Percentiles rank a stretch among this genome's conserved stretches.
Evolutionary conservation across 2,113 vertebrate genomes (phyloP).

Genomic region (Prietella phreatophila): DNA sequence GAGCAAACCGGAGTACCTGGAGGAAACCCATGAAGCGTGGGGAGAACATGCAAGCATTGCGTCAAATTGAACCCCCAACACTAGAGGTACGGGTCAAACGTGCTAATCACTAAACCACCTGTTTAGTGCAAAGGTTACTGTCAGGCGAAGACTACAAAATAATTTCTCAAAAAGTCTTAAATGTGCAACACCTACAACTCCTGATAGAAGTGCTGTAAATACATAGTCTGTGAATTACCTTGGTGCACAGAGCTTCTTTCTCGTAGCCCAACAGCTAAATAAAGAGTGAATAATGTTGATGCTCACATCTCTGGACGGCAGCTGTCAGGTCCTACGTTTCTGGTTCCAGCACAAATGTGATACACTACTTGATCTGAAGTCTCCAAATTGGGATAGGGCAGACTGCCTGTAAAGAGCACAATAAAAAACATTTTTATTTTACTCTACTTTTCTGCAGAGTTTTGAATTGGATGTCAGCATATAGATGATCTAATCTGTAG

Average conservation of each 20-base stretch:
- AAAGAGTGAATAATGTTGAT: neutral
- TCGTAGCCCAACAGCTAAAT: neutral
- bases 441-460: neutral
- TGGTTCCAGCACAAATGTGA: constrained; percentile 69
- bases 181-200: neutral
- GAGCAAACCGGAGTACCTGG: no score
- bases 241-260: neutral
- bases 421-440: neutral
- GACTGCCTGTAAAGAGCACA: constrained; percentile 60
- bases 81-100: no score
- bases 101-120: no score
- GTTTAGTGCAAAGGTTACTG: neutral
- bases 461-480: neutral
- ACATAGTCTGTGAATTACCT: neutral
- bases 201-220: neutral
- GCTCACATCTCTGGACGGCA: constrained; percentile 73
- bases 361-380: constrained; percentile 69
- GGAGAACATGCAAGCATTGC: no score
- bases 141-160: neutral
- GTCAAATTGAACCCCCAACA: no score
- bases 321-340: constrained; percentile 65
- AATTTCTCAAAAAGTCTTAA: neutral
- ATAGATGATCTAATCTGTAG: neutral
- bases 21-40: no score
- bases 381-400: constrained; percentile 69